Evolutionary conservation across 1,140 invertebrate species (phyloP), one percentile per base, ranked within the genome.

Genomic region (Drosophila rhopaloa): DNA sequence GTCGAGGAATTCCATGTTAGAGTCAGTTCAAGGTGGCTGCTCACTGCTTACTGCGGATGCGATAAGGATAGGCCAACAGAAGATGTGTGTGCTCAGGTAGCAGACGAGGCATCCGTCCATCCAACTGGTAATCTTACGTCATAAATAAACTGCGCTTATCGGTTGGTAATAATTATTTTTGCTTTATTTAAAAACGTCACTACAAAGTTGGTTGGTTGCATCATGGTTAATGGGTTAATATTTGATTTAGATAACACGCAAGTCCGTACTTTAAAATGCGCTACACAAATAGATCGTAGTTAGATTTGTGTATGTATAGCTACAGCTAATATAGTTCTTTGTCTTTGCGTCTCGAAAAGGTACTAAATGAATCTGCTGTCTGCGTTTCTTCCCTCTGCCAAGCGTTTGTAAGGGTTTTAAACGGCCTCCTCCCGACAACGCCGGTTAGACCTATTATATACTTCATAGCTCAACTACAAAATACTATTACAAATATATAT

Each of bases 161-260:
- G n/a, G 27, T 51, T 82, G 68, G 73, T 88, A 82, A 79, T 85
- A 79, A 88, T 85, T 70, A 59, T 74, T 89, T 80, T 88, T 79
- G 76, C 80, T 88, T 88, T 88, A 88, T 88, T 88, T 90, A 91
- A 91, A 91, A 91, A 91, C 89, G 89, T 84, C 89, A 91, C 89
- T 91, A 91, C 89, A 91, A 91, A 91, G 89, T 82, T 90, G 35
- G 37, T 53, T 44, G 67, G 62, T 81, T 88, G 71, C 83, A 84
- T 84, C 73, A 84, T 80, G 80, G 65, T 89, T 88, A 88, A 70
- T 79, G 60, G 60, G 70, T 74, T 82, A 66, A 79, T 88, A 84
- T 89, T 89, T 88, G 84, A 74, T 89, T 84, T 38, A 80, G 83
- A 84, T 89, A 88, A 89, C 85, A 76, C 76, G 57, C 84, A 89